Conservation (phyloP, 2,797 vertebrate genomes). For the Lithobates sylvaticus region DNA sequence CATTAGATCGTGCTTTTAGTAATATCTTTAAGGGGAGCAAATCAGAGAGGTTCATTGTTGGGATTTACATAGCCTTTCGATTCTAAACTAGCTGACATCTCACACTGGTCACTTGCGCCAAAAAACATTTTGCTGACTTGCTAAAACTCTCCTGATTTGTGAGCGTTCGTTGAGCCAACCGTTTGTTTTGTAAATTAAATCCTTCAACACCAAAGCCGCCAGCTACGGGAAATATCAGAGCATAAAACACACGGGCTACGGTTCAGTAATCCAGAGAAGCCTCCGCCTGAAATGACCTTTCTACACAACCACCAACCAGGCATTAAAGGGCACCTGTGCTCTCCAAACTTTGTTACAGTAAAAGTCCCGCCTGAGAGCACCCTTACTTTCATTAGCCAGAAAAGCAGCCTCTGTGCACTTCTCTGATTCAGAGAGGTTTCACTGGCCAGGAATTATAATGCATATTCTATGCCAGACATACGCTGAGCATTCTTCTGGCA, state of each 20-base stretch:
- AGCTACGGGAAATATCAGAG: constrained; percentile 13
- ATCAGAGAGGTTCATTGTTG: too few relatives aligned
- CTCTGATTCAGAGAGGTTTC: too few relatives aligned
- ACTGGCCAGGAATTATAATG: too few relatives aligned
- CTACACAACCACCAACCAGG: background rate
- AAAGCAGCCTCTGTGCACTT: too few relatives aligned
- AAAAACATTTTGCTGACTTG: constrained; percentile 19
- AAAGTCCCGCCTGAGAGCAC: too few relatives aligned
- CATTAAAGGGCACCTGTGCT: background rate
- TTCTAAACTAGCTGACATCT: background rate
- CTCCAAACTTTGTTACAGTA: too few relatives aligned
- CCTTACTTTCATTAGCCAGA: too few relatives aligned
- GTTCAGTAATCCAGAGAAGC: constrained; percentile 22
- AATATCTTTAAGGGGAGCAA: too few relatives aligned
- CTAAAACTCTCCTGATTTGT: constrained; percentile 12
- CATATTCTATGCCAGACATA: too few relatives aligned
- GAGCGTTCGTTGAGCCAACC: constrained; percentile 10
- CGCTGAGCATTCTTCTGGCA: too few relatives aligned
- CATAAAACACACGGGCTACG: background rate
- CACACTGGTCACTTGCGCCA: background rate
- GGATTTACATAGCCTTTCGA: too few relatives aligned
- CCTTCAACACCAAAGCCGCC: constrained; percentile 7
- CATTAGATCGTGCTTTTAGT: too few relatives aligned
- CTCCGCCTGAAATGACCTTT: background rate
- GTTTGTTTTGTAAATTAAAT: constrained; percentile 47